phyloP scores from a whole-genome alignment of 2,888 invertebrate species.

The Augiades crinisus region DNA sequence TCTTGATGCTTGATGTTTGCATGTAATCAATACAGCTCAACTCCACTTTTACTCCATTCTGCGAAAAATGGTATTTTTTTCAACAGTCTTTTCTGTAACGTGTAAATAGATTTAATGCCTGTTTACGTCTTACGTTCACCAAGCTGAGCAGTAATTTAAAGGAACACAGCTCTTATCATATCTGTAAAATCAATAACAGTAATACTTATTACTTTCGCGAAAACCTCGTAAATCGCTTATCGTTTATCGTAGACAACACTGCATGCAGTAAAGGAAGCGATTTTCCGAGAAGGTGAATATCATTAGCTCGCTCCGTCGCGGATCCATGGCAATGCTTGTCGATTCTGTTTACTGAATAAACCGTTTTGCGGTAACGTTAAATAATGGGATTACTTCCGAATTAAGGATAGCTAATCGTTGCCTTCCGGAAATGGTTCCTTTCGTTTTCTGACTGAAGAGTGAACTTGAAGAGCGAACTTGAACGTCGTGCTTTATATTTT shows the following conservation, averaged over 20 bases:
- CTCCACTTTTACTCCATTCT: no score
- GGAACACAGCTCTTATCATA: no score
- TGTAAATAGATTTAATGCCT: no score
- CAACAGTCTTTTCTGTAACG: no score
- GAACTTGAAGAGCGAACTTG: background rate
- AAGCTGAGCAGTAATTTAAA: no score
- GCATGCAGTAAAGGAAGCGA: slow-evolving; percentile 67
- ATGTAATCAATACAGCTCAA: no score
- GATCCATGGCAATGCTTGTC: slow-evolving; percentile 19
- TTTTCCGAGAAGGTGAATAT: slow-evolving; percentile 78
- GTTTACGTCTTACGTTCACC: no score
- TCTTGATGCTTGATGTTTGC: no score
- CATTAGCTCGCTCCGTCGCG: slow-evolving; percentile 57
- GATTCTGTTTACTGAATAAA: slow-evolving; percentile 23
- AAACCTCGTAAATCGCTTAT: background rate
- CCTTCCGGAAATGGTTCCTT: no score
- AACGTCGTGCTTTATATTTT: no score
- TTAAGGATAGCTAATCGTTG: slow-evolving; percentile 10
- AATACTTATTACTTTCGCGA: background rate
- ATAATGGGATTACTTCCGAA: slow-evolving; percentile 9
- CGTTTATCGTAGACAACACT: background rate
- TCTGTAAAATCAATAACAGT: background rate
- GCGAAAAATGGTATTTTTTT: no score
- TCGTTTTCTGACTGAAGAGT: background rate
- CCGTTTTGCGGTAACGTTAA: slow-evolving; percentile 13